phyloP scores from a whole-genome alignment of 2,888 invertebrate species.

The Meliscaeva auricollis region DNA sequence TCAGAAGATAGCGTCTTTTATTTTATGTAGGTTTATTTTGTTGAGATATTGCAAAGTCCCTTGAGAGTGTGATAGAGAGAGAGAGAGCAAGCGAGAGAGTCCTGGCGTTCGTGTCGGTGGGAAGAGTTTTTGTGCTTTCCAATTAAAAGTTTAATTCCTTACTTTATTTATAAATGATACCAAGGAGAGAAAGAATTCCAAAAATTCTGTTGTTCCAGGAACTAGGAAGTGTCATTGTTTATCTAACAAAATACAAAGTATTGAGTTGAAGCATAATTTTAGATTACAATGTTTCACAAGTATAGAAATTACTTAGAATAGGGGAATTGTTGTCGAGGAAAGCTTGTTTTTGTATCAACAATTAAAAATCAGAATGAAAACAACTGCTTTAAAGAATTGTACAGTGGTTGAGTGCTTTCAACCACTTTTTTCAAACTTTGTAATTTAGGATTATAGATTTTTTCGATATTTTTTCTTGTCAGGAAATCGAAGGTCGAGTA shows the following conservation, averaged over 20 bases:
- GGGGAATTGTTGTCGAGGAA: too few relatives aligned
- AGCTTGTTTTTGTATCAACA: too few relatives aligned
- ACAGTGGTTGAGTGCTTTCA: too few relatives aligned
- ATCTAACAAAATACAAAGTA: conserved; percentile 19
- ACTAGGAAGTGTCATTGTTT: not conserved
- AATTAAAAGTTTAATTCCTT: conserved; percentile 63
- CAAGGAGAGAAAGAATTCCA: not conserved
- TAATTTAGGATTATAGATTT: too few relatives aligned
- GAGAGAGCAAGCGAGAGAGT: not conserved
- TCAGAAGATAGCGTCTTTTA: conserved; percentile 15
- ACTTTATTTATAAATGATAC: conserved; percentile 41
- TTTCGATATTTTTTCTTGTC: too few relatives aligned
- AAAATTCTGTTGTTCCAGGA: not conserved
- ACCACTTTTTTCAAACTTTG: too few relatives aligned
- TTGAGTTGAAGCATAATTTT: conserved; percentile 2
- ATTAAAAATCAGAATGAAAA: too few relatives aligned
- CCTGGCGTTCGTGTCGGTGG: too few relatives aligned
- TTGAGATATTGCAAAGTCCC: not conserved
- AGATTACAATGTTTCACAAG: conserved; percentile 21
- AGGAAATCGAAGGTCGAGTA: too few relatives aligned
- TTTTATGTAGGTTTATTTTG: conserved; percentile 9
- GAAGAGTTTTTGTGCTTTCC: conserved; percentile 55
- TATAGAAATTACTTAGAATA: too few relatives aligned
- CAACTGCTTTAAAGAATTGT: too few relatives aligned
- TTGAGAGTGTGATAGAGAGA: not conserved